Base-by-base conservation (phyloP, 64 coral and sea anemone species). In the Acropora yongei region DNA sequence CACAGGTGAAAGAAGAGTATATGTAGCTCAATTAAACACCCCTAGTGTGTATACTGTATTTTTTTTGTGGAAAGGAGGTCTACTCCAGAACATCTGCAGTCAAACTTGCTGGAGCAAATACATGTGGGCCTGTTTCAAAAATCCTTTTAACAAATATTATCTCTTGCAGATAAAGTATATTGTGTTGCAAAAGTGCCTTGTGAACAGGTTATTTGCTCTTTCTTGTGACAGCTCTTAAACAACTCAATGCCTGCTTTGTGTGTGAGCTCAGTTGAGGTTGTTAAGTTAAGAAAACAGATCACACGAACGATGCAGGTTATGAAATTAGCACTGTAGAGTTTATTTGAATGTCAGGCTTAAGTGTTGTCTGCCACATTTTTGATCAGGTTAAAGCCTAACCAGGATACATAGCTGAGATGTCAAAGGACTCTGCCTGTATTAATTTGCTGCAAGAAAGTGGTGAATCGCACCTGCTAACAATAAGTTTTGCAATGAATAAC, bases 371-470 rank as follows among this genome's bases (percentile, higher is more conserved):
- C 13, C 60, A 63, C 60, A 63, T 14, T 63, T 43, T 75, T 75
- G 30, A 43, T 75, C 42, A 75, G 40, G 73, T 75, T 43, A 44
- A 75, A 43, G 73, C 73, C 41, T 8, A 43, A 43, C 73, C 73
- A 75, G 73, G 73, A 42, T 75, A 43, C 42, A 43, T 75, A 43
- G 8, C 10, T 75, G 73, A 75, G 12, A 11, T 43, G 42, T 75
- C 73, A 43, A 42, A 75, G 55, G 80, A 84, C 41, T 57, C 55
- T 65, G 39, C 44, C 51, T 91, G 82, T 55, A 80, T 72, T 60
- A 44, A 66, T 48, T 66, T 91, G 14, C 72, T 91, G 63, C 77
- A 72, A 47, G 89, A 91, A 82, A 63, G 58, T 79, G 89, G 89
- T 20, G 78, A 91, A 82, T n/a, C 39, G 10, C 39, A 78, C 47